Evolutionary conservation across 2,797 vertebrate genomes (phyloP), one percentile per base, ranked within the genome.

Genomic region (Lagocephalus sceleratus): DNA sequence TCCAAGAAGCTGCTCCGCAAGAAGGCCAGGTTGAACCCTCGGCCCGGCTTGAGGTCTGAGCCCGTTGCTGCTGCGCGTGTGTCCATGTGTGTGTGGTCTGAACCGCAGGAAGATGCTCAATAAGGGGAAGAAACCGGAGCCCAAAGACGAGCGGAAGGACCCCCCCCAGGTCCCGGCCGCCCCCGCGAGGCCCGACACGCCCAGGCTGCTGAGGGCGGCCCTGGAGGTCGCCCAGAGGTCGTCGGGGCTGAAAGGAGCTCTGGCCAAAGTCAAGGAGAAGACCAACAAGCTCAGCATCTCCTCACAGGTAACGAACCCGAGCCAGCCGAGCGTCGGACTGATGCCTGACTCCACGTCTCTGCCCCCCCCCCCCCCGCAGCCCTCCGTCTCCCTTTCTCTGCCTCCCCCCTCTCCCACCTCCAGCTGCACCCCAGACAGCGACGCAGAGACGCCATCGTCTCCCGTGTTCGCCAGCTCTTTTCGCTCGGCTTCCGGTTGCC

Each of bases 1-100:
- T 99, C 97, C 20, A 95, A 98, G 88, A 98, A 96, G 78, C 79
- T 99, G 54, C 94, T 99, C 41, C 92, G 94, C 51, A 98, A 89
- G 81, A 99, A 98, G 57, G 96, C 97, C 83, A 97, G 92, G 97
- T 99, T 2, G 26, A 44, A 26, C 39, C 54, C 50, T 5, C 32
- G 9, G 16, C 21, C 14, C 29, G 29, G 11, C 11, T 11, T 10
- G 29, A 29, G 9, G 32, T 35, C 32, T 10, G 1, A 12, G 4
- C 10, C 5, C 1, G 26, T 29, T 11, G 32, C 32, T 10, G 32
- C 32, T 42, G 39, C 6, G 40, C n/a, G 39, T 17, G 16, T 48
- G 16, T 43, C 3, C 20, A 6, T 45, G 49, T 47, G 26, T 75
- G 32, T 71, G 22, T 42, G 40, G 3, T 42, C 16, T 12, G 17